Percentiles rank a stretch among this genome's conserved stretches.
Conservation (phyloP, 2,888 invertebrate species). For the Pyrrhosoma nymphula region DNA sequence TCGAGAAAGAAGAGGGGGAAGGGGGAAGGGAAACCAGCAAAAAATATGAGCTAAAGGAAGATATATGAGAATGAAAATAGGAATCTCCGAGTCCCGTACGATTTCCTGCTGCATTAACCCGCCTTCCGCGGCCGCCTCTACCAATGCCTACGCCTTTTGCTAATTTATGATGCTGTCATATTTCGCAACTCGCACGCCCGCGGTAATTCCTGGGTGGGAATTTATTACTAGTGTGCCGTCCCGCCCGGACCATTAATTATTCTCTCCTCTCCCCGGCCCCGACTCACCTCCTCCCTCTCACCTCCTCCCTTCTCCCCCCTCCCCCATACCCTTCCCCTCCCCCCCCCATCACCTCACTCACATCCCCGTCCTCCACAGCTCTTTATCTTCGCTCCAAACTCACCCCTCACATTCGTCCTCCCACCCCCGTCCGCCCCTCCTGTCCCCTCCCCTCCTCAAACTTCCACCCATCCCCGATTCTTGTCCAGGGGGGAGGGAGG, state of each 20-base stretch:
- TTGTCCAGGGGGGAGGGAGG: background rate
- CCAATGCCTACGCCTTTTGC: slow-evolving; percentile 74
- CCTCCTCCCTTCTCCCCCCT: slow-evolving; percentile 39
- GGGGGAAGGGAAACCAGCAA: slow-evolving; percentile 16
- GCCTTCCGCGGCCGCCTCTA: slow-evolving; percentile 67
- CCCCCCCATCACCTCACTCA: slow-evolving; percentile 67
- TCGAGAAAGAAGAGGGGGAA: background rate
- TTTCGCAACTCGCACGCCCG: slow-evolving; percentile 81
- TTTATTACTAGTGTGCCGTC: slow-evolving; percentile 80
- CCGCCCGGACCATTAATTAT: slow-evolving; percentile 79
- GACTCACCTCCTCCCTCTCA: slow-evolving; percentile 56
- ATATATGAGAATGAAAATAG: slow-evolving; percentile 66
- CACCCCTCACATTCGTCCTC: slow-evolving; percentile 34
- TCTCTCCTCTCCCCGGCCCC: slow-evolving; percentile 76
- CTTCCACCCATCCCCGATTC: background rate
- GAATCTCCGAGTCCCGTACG: slow-evolving; percentile 66
- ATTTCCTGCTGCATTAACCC: slow-evolving; percentile 67
- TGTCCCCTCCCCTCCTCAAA: background rate
- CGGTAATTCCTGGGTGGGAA: slow-evolving; percentile 82
- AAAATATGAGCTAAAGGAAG: slow-evolving; percentile 67
- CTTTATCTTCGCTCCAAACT: slow-evolving; percentile 34
- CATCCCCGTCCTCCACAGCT: slow-evolving; percentile 12
- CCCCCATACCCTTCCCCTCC: slow-evolving; percentile 25
- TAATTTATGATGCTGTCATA: slow-evolving; percentile 82
- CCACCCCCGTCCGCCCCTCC: background rate